Base-by-base conservation (phyloP, 2,888 invertebrate species). In the Apamea sordens region DNA sequence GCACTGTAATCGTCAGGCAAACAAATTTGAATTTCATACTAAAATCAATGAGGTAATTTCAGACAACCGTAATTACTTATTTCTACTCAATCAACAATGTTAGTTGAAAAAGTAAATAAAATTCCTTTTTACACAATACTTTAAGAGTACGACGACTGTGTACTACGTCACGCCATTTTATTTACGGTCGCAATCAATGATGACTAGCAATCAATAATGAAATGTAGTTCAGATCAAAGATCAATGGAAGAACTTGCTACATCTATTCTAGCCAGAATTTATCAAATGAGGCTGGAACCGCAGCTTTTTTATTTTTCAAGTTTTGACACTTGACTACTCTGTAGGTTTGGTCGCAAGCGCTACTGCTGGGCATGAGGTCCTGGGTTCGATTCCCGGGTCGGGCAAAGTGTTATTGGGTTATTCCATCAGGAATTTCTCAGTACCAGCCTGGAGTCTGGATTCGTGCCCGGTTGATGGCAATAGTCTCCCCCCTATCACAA, bases 201-300 rank as follows among this genome's bases (percentile, higher is more conserved):
- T 64, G 41, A 32, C 47, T 18, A 71, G 36, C 59, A 70, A 81
- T 67, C 70, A 67, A 28, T 70, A 36, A 70, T 67, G 32, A 50
- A 61, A 71, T 84, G 13, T 11, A 15, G 50, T 69, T 32, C 67
- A 75, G 80, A 36, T 74, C 85, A 71, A 28, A 85, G 82, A 63
- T 85, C 85, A 83, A 50, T 67, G 28, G 73, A 61, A 32, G 24
- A 70, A 59, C 41, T 85, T 83, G 85, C 73, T 28, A 36, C 61
- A 81, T 65, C 65, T 41, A 3, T 53, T 41, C 1, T 53, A 53
- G n/a, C 1, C n/a, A 41, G 18, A n/a, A 13, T 47, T 47, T 32
- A 50, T 44, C 15, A 71, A 56, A 21, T 4, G 47, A 21, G 13
- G 7, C n/a, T 47, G 2, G 2, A 44, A 44, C 11, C 1, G 1